phyloP scores from a whole-genome alignment of 2,113 vertebrate genomes.

The Chelonoidis abingdonii region DNA sequence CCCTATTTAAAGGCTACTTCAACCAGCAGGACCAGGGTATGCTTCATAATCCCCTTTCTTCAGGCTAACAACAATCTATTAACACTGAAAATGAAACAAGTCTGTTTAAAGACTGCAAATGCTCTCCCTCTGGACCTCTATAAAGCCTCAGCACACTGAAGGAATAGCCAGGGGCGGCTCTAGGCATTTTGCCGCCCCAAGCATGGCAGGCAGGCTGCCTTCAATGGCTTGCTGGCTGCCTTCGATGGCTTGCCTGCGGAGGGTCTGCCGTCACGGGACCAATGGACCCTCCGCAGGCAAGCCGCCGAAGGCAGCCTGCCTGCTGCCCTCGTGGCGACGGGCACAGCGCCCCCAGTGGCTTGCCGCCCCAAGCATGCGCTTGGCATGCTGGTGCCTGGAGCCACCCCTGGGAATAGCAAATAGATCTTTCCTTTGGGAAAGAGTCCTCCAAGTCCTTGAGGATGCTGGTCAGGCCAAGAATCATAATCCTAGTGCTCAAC shows the following conservation, averaged over 20 bases:
- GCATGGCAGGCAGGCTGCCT: too few species aligned
- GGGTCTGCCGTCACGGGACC: too few species aligned
- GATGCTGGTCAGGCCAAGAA: not conserved
- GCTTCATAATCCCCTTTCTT: not conserved
- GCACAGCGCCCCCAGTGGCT: too few species aligned
- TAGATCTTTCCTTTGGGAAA: not conserved
- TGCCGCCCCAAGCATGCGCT: too few species aligned
- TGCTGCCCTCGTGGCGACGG: too few species aligned
- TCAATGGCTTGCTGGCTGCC: too few species aligned
- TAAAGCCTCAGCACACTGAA: not conserved
- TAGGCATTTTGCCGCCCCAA: too few species aligned
- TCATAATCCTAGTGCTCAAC: rapidly evolving
- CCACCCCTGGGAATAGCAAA: not conserved
- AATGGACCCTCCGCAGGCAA: too few species aligned
- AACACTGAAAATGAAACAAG: not conserved
- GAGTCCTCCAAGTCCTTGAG: not conserved
- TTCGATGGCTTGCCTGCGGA: too few species aligned
- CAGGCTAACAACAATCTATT: not conserved
- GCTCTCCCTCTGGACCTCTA: rapidly evolving
- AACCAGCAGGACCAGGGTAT: not conserved
- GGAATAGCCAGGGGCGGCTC: not conserved
- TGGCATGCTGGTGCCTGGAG: too few species aligned
- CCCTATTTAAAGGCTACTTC: not conserved
- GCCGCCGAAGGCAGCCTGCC: too few species aligned
- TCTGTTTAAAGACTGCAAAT: not conserved